Evolutionary conservation across 2,888 invertebrate genomes (phyloP).

Genomic region (Drosophila hamatofila): DNA sequence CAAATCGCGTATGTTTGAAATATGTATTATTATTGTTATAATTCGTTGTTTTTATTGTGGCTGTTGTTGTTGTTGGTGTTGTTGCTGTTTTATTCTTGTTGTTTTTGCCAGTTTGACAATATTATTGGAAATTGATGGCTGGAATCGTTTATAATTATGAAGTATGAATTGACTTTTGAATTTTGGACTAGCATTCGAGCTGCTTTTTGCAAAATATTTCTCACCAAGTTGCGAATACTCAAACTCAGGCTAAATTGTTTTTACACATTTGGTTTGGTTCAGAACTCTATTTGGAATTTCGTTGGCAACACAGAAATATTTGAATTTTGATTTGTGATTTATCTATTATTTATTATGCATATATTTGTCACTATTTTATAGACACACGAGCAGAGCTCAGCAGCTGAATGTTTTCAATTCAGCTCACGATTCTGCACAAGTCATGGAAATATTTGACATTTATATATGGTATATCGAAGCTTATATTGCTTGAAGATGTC

Average conservation of each 20-base stretch:
- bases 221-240: constrained; percentile 30
- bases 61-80: constrained; percentile 21
- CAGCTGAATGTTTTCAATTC: constrained; percentile 18
- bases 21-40: constrained; percentile 58
- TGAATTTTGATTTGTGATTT: constrained; percentile 13
- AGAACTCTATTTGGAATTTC: constrained; percentile 34
- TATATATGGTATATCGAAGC: not conserved
- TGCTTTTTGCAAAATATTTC: constrained; percentile 27
- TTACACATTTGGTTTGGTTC: constrained; percentile 17
- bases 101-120: constrained; percentile 16
- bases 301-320: not conserved
- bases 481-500: not conserved
- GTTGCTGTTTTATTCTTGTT: not conserved
- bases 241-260: constrained; percentile 4
- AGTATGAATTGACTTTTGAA: constrained; percentile 33
- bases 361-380: constrained; percentile 31
- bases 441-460: constrained; percentile 7
- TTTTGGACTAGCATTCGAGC: constrained; percentile 26
- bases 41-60: constrained; percentile 20
- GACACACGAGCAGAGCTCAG: constrained; percentile 3
- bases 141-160: constrained; percentile 59
- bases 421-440: constrained; percentile 19
- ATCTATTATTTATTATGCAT: constrained; percentile 28
- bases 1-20: constrained; percentile 57
- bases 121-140: constrained; percentile 40